phyloP scores from a whole-genome alignment of 2,797 vertebrate species.

The Dermochelys coriacea region DNA sequence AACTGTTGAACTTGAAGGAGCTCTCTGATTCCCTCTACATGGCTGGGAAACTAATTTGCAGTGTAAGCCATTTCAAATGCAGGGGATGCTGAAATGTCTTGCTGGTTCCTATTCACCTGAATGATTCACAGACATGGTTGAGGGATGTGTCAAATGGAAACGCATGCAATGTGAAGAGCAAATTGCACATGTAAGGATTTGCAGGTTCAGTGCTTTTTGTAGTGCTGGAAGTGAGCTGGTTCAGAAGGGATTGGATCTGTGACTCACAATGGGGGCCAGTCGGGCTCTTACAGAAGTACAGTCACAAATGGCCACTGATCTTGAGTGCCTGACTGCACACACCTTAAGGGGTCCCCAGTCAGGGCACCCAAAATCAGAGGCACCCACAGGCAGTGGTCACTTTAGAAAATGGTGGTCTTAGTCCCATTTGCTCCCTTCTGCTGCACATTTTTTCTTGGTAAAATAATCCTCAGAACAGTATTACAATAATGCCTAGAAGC shows the following conservation, averaged over 20 bases:
- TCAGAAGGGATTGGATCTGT: background rate
- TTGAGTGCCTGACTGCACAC: background rate
- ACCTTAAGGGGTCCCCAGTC: too few relatives aligned
- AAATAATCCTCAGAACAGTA: too few relatives aligned
- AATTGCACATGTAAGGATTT: background rate
- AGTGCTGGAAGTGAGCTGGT: background rate
- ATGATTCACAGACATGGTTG: background rate
- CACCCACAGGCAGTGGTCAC: background rate
- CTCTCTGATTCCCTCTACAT: background rate
- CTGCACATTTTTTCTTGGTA: too few relatives aligned
- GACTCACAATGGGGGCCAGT: background rate
- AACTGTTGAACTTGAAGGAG: background rate
- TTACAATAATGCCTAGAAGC: too few relatives aligned
- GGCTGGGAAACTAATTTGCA: background rate
- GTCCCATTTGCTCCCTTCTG: too few relatives aligned
- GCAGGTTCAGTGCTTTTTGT: background rate
- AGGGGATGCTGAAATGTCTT: background rate
- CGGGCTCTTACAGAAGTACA: background rate
- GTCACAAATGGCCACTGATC: background rate
- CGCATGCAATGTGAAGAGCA: background rate
- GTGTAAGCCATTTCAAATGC: background rate
- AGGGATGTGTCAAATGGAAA: background rate
- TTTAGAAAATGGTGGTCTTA: too few relatives aligned
- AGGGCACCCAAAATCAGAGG: background rate
- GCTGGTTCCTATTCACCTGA: background rate